These are phyloP conservation scores for Alentia gelatinosa DNA, from an alignment of 2,888 invertebrate species.

Conservation along the genomic window DNA sequence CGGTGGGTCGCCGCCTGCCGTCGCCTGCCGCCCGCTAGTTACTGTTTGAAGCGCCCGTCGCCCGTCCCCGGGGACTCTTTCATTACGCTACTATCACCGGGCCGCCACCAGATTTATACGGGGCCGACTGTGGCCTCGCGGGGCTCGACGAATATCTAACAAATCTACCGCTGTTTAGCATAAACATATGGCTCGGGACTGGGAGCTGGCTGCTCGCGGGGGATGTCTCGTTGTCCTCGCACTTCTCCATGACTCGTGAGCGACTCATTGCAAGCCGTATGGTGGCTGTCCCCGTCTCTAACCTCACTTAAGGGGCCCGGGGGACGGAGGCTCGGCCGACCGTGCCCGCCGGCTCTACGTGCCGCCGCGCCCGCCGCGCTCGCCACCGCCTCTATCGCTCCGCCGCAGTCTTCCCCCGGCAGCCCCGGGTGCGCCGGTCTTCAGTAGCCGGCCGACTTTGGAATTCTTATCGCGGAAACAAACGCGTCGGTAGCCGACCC, in stretches of 20 bases:
- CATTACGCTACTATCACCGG: constrained; percentile 26
- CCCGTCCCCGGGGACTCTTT: constrained; percentile 25
- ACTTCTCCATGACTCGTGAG: background rate
- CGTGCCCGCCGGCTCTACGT: constrained; percentile 19
- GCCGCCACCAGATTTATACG: constrained; percentile 19
- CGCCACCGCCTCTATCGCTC: constrained; percentile 17
- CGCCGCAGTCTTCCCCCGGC: constrained; percentile 4
- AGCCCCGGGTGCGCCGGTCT: background rate
- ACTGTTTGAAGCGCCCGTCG: constrained; percentile 24
- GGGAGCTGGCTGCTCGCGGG: background rate
- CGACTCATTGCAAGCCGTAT: background rate
- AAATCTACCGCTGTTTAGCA: background rate
- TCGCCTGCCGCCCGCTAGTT: background rate
- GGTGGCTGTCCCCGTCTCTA: constrained; percentile 7
- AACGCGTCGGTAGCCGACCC: background rate
- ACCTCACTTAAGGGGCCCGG: constrained; percentile 10
- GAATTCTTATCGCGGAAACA: constrained; percentile 50
- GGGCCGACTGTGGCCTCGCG: background rate
- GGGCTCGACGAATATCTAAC: background rate
- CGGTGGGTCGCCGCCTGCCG: background rate
- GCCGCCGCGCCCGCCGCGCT: constrained; percentile 7
- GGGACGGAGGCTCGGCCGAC: background rate
- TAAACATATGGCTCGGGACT: background rate
- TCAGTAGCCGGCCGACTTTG: constrained; percentile 14
- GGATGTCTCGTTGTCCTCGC: background rate